phyloP scores from a whole-genome alignment of 2,888 invertebrate species.

The Noctuana brunneofusca region DNA sequence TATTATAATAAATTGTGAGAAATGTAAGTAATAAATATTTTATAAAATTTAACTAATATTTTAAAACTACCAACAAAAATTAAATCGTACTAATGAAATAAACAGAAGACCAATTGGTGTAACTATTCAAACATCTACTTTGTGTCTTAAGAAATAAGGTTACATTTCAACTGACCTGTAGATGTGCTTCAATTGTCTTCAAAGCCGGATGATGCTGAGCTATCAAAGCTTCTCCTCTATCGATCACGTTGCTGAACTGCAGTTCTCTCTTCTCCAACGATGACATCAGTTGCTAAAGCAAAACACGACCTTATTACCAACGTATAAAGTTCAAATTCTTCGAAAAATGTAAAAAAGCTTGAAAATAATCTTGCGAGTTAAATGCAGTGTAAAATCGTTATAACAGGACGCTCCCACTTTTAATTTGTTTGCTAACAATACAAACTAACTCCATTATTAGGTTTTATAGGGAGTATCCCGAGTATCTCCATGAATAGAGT shows the following conservation, averaged over 20 bases:
- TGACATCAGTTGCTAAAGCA: conserved; percentile 93
- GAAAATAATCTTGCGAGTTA: conserved; percentile 44
- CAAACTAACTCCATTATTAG: too few species aligned
- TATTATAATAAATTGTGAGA: too few species aligned
- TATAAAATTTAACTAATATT: too few species aligned
- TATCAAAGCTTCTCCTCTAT: conserved; percentile 96
- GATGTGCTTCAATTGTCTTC: conserved; percentile 95
- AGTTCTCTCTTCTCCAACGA: conserved; percentile 97
- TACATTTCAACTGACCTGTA: conserved; percentile 68
- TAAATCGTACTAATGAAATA: too few species aligned
- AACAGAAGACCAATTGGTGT: too few species aligned
- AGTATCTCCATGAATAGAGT: too few species aligned
- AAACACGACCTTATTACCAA: conserved; percentile 39
- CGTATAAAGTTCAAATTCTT: background rate
- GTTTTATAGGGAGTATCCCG: too few species aligned
- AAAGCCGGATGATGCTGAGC: conserved; percentile 97
- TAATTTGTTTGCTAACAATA: too few species aligned
- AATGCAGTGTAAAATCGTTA: conserved; percentile 18
- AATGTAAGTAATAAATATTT: too few species aligned
- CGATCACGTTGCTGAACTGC: conserved; percentile 97
- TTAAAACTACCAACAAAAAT: background rate
- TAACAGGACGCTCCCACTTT: too few species aligned
- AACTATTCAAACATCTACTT: background rate
- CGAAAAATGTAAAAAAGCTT: conserved; percentile 45
- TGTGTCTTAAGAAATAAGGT: conserved; percentile 17